Base-by-base conservation (phyloP, 2,888 invertebrate genomes). In the Catonia carolina region DNA sequence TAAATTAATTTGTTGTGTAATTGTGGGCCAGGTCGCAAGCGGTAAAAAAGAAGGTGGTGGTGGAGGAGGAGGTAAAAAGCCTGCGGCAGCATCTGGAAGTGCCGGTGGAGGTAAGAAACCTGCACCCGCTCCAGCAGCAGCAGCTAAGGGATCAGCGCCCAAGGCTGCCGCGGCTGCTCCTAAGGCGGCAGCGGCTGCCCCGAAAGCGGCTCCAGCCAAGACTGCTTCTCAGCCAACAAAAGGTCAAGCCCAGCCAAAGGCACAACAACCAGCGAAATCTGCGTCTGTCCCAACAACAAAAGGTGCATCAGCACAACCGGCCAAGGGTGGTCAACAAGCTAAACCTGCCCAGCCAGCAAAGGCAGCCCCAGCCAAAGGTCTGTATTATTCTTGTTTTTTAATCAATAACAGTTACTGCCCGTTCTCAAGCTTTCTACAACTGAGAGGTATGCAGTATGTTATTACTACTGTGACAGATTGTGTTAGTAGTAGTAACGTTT, bases 261-360 rank as follows among this genome's bases (percentile, higher is more conserved):
- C 58, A 47, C 27, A 27, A 8, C 27, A 27, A 2, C 14, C 56
- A 17, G 51, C 59, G 2, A 58, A 58, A 41, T 55, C 60, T 41
- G 53, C 57, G 3, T 42, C 59, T 35, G 48, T 60, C 14, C 55
- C 63, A 12, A 39, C 63, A 12, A 39, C 39, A 7, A 27, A 36
- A 23, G 27, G 41, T 47, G 53, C 59, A 23, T 56, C 60, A 50
- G 56, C 52, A 27, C n/a, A n/a, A n/a, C 27, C 27, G 8, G 27
- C 27, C 4, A 27, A 27, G 27, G 27, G 27, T 27, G 27, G 27
- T 6, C 27, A 27, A 8, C 27, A 27, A 27, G 27, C 27, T 6
- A 27, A 27, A 27, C 52, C 59, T 17, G 45, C 55, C 3, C 42
- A 61, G 47, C 47, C 59, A 35, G 56, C 58, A 12, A 61, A 55